Evolutionary conservation across 2,113 vertebrate species (phyloP).

Genomic region (Sinosuthora webbiana): DNA sequence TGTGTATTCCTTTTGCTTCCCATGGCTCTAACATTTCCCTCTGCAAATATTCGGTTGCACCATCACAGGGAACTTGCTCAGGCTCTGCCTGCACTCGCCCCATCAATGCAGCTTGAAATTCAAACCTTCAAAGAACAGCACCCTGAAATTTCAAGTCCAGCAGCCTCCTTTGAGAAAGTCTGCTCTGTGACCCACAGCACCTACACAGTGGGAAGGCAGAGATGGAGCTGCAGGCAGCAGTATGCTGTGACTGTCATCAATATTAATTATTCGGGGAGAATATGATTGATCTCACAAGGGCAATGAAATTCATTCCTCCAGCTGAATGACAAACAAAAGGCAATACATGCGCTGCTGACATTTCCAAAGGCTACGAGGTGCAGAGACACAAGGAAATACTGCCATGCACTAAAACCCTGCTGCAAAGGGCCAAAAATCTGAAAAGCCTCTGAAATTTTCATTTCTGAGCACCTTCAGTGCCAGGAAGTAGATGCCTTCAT

Average conservation of each 20-base stretch:
- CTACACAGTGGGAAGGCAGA: not conserved
- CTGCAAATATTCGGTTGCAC: not conserved
- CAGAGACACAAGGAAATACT: not conserved
- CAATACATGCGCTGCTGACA: constrained; percentile 20
- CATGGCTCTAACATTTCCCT: not conserved
- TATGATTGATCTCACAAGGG: constrained; percentile 42
- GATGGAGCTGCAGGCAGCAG: not conserved
- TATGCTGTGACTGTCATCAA: not conserved
- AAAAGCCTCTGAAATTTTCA: not conserved
- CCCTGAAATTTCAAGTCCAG: not conserved
- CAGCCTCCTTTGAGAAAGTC: not conserved
- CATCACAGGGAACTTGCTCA: not conserved
- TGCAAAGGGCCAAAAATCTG: not conserved
- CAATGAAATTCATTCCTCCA: constrained; percentile 26
- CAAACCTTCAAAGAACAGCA: not conserved
- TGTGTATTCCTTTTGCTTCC: not conserved
- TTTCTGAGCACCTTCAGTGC: not conserved
- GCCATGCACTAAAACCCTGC: not conserved
- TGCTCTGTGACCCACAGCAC: not conserved
- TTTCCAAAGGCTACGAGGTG: constrained; percentile 41
- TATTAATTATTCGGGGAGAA: constrained; percentile 54
- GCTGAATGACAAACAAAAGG: constrained; percentile 53
- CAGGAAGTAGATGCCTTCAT: not conserved
- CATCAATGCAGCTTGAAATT: not conserved
- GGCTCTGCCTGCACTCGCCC: not conserved